Evolutionary conservation across 1,140 invertebrate species (phyloP).

Genomic region (Drosophila mauritiana): DNA sequence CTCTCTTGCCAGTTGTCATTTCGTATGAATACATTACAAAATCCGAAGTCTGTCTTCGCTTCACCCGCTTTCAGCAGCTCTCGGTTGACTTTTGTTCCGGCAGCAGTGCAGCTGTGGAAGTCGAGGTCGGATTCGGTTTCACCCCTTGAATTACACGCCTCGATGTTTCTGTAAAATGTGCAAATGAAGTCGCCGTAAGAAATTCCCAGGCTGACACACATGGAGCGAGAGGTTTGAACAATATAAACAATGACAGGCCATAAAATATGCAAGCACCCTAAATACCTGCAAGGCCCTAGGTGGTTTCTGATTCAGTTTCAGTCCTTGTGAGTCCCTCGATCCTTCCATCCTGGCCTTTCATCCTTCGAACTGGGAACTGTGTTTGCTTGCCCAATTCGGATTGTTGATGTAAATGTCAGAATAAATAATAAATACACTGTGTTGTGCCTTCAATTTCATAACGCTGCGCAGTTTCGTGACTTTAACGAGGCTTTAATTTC

Average conservation of each 20-base stretch:
- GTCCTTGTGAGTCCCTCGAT: not conserved
- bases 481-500: slow-evolving; percentile 66
- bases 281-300: slow-evolving; percentile 49
- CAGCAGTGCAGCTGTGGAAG: slow-evolving; percentile 15
- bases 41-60: slow-evolving; percentile 21
- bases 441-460: slow-evolving; percentile 19
- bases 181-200: slow-evolving; percentile 72
- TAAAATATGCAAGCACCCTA: slow-evolving; percentile 70
- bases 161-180: slow-evolving; percentile 78
- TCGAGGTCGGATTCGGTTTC: not conserved
- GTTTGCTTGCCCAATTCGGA: slow-evolving; percentile 54
- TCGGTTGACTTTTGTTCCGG: slow-evolving; percentile 43
- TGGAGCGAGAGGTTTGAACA: slow-evolving; percentile 35
- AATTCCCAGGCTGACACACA: slow-evolving; percentile 27
- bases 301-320: slow-evolving; percentile 23
- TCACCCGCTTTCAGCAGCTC: slow-evolving; percentile 53
- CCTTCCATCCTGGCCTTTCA: not conserved
- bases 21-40: slow-evolving; percentile 78
- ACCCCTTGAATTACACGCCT: slow-evolving; percentile 68
- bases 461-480: slow-evolving; percentile 5
- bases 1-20: slow-evolving; percentile 78
- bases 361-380: slow-evolving; percentile 16
- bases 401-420: slow-evolving; percentile 77
- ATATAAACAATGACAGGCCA: slow-evolving; percentile 75
- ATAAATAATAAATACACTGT: slow-evolving; percentile 71